Conservation (phyloP, 2,113 vertebrate species). For the Sitta europaea region DNA sequence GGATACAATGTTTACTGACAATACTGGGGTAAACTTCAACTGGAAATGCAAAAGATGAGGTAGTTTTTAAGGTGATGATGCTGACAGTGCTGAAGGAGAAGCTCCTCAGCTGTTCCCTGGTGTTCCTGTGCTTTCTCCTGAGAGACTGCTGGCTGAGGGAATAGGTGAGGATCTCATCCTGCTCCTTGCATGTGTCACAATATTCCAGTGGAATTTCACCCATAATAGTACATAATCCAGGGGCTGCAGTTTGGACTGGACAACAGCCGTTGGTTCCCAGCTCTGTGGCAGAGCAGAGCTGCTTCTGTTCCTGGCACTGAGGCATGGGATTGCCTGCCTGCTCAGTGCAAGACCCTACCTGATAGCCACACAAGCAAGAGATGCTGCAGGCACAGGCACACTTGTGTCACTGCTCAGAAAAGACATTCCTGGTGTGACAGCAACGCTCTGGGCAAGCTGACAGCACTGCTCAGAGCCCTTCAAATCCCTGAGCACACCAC, state of each 20-base stretch:
- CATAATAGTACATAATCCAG: background rate
- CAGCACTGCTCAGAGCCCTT: background rate
- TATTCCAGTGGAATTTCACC: background rate
- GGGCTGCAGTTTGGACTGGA: background rate
- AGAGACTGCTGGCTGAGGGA: background rate
- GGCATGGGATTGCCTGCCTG: background rate
- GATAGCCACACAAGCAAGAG: background rate
- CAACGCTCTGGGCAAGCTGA: rapidly evolving
- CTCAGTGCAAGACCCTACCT: background rate
- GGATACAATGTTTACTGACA: background rate
- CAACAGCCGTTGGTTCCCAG: background rate
- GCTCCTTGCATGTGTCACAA: background rate
- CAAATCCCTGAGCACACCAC: background rate
- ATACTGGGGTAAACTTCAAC: background rate
- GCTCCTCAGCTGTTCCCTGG: background rate
- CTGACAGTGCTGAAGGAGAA: background rate
- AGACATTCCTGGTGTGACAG: rapidly evolving
- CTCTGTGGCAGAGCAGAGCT: background rate
- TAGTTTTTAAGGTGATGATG: background rate
- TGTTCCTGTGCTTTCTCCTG: background rate
- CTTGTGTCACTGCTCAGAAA: background rate
- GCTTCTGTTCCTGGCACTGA: background rate
- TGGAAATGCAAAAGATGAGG: background rate
- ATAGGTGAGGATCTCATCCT: background rate
- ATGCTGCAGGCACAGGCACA: background rate